phyloP scores from a whole-genome alignment of 2,888 invertebrate species.

The Athalia rosae region DNA sequence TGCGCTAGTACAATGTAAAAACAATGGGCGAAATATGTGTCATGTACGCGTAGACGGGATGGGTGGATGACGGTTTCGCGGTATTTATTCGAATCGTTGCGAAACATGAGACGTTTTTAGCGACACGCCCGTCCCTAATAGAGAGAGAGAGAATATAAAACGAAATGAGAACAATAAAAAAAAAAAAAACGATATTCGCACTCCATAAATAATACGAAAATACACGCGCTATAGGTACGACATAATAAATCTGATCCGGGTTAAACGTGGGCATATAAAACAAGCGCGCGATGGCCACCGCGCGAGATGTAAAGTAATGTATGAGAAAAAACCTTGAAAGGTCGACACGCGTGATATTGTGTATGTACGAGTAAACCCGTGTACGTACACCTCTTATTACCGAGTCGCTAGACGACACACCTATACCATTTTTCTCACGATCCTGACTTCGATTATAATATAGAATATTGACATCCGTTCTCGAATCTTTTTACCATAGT shows the following conservation, averaged over 20 bases:
- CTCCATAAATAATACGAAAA: background rate
- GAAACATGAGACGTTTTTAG: background rate
- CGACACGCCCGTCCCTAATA: slow-evolving; percentile 1
- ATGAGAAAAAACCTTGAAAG: slow-evolving; percentile 37
- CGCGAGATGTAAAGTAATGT: background rate
- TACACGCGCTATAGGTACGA: no score
- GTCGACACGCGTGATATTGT: slow-evolving; percentile 8
- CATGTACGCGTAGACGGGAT: no score
- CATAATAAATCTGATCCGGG: slow-evolving; percentile 6
- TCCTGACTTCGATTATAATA: slow-evolving; percentile 13
- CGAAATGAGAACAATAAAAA: no score
- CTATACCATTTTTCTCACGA: slow-evolving; percentile 38
- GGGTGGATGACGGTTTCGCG: no score
- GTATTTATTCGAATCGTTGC: background rate
- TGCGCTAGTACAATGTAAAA: background rate
- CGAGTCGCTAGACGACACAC: slow-evolving; percentile 4
- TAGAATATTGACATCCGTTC: slow-evolving; percentile 19
- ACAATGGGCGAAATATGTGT: background rate
- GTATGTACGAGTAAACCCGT: background rate
- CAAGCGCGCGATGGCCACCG: background rate
- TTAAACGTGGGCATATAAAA: slow-evolving; percentile 35
- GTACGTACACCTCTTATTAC: background rate
- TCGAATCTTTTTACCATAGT: background rate
- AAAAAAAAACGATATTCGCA: background rate
- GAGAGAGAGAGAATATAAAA: no score